Base-by-base conservation (phyloP, 1,140 invertebrate species). In the Solen grandis region DNA sequence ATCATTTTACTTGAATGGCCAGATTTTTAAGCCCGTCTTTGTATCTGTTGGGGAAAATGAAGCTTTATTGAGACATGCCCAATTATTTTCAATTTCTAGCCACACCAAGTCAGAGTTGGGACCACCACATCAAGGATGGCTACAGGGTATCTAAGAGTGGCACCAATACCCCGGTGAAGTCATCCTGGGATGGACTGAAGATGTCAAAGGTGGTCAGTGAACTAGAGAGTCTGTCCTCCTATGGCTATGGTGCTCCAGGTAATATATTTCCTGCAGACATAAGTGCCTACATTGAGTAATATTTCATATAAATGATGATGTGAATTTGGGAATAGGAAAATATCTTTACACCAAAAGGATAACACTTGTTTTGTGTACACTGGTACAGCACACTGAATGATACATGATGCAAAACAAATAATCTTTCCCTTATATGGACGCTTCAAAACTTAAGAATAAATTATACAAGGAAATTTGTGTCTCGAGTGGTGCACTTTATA, bases 171-270 rank as follows among this genome's bases (percentile, higher is more conserved):
- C 55, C 76, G 16, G 60, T 59, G 3, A 35, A 41, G 25, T 41
- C 73, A 0, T 33, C 8, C 50, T 88, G 87, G 87, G 87, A 88
- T 81, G 87, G 87, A 33, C 62, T 66, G 16, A 86, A 78, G 60
- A 68, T 52, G 2, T 83, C 81, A 14, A 69, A 76, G 10, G 82
- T 86, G 22, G 87, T 69, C 54, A 62, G 72, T 4, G 82, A 88
- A 60, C 76, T 88, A 16, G 81, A 86, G 70, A 86, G 87, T 52
- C 62, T 65, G 14, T 57, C 79, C 2, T 65, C 81, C 22, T 75
- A 76, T 38, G 66, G 69, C 13, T 83, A 83, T 69, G 81, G 85
- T 31, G 35, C 69, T 27, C 62, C 82, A 46, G 80, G 82, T 84
- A 50, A 25, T 66, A 5, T 19, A 54, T 2, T 13, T 65, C 14